phyloP scores from a whole-genome alignment of 2,797 vertebrate genomes.

The Gallinago solitaria region DNA sequence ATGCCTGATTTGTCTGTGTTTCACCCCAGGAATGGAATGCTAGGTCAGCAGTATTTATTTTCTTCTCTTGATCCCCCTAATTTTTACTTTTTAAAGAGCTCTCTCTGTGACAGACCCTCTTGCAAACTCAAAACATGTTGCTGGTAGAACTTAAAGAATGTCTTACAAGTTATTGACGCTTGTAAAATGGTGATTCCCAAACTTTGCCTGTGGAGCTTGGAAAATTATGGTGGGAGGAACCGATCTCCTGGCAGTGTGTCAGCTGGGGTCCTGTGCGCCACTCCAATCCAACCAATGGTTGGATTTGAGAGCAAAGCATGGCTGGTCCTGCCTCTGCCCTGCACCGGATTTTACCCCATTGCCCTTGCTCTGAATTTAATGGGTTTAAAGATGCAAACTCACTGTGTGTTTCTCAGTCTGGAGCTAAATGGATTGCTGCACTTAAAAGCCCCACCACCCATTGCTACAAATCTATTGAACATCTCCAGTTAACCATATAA shows the following conservation, averaged over 20 bases:
- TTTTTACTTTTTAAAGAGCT: slow-evolving; percentile 37
- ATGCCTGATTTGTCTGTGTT: background rate
- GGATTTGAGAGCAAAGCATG: background rate
- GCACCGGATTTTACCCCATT: background rate
- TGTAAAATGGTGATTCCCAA: background rate
- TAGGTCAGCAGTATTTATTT: slow-evolving; percentile 42
- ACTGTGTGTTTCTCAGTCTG: background rate
- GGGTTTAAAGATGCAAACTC: background rate
- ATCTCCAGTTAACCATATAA: slow-evolving; percentile 2
- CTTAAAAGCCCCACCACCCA: background rate
- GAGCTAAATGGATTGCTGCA: background rate
- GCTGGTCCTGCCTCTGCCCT: background rate
- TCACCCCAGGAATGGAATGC: slow-evolving; percentile 1
- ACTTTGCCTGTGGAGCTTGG: background rate
- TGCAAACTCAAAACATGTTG: background rate
- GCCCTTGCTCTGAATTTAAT: background rate
- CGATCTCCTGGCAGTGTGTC: background rate
- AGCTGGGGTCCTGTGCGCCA: background rate
- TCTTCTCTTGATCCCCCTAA: slow-evolving; percentile 26
- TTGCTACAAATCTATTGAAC: slow-evolving; percentile 42
- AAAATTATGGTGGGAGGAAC: background rate
- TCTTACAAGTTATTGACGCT: background rate
- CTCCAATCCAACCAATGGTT: background rate
- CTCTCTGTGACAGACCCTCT: background rate
- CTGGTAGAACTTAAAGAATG: background rate